phyloP scores from a whole-genome alignment of 2,888 invertebrate species.

The Lochmaea crataegi region DNA sequence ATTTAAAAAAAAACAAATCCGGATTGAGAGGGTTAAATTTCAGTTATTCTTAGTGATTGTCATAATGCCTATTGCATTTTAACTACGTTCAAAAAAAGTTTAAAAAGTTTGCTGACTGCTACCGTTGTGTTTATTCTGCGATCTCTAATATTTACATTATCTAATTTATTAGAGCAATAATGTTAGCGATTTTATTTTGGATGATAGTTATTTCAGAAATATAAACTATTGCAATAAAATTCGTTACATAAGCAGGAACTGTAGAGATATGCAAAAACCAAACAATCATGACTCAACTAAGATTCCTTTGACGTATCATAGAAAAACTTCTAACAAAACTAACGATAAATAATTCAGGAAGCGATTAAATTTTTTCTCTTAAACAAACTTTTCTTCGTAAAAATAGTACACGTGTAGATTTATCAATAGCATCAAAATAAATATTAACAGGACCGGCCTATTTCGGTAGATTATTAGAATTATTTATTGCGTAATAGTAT shows the following conservation, averaged over 20 bases:
- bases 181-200: not conserved
- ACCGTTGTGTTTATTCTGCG: not conserved
- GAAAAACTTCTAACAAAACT: constrained; percentile 9
- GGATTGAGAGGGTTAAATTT: no score
- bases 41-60: no score
- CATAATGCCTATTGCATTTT: no score
- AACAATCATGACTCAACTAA: constrained; percentile 11
- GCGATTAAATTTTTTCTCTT: constrained; percentile 17
- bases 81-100: not conserved
- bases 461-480: no score
- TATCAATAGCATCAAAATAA: not conserved
- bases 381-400: constrained; percentile 17
- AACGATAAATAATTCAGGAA: constrained; percentile 19
- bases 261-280: constrained; percentile 13
- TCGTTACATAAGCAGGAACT: constrained; percentile 5
- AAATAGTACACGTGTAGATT: constrained; percentile 26
- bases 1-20: no score
- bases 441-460: not conserved
- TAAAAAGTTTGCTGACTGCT: not conserved
- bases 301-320: constrained; percentile 10
- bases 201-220: constrained; percentile 3
- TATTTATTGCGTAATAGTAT: no score
- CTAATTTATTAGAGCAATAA: not conserved
- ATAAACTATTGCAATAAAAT: constrained; percentile 8
- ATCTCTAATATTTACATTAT: not conserved